A percentile compares a stretch with the other conserved stretches of the same genome.
Evolutionary conservation across 92 coral and sea anemone genomes (phyloP).

Genomic region (Porites cylindrica): DNA sequence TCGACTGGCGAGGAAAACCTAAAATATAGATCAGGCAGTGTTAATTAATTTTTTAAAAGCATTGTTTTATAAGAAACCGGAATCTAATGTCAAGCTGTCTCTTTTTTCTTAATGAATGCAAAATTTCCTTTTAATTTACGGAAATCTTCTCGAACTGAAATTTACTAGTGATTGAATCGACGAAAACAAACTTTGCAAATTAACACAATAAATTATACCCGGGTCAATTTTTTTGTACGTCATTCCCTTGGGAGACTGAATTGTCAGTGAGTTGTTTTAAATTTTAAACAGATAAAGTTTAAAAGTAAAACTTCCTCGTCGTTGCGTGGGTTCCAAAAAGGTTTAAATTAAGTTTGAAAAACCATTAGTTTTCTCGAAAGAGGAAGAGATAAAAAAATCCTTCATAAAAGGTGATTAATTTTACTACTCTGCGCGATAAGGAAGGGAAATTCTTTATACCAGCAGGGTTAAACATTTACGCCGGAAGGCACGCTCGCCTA

Average conservation of each 20-base stretch:
- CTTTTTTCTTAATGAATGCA: neutral
- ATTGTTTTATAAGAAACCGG: conserved; percentile 21
- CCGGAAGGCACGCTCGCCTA: too few species aligned
- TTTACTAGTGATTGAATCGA: neutral
- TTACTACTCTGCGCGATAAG: neutral
- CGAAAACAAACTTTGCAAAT: neutral
- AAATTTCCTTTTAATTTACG: neutral
- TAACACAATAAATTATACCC: neutral
- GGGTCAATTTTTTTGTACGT: neutral
- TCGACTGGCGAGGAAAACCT: neutral
- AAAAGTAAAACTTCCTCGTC: neutral
- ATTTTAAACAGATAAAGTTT: conserved; percentile 1
- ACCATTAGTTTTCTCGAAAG: neutral
- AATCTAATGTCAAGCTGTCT: conserved; percentile 8
- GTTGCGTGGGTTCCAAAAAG: neutral
- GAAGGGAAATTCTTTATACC: neutral
- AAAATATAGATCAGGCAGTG: conserved; percentile 1
- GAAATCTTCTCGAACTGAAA: neutral
- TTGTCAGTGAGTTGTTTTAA: neutral
- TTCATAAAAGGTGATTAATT: neutral
- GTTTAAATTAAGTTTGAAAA: conserved; percentile 10
- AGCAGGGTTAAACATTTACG: neutral
- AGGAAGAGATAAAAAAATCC: neutral
- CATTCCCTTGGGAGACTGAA: neutral
- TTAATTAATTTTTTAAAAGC: conserved; percentile 25